These are phyloP conservation scores for Mylabris sibirica DNA, from an alignment of 2,888 invertebrate genomes.

Conservation along the genomic window DNA sequence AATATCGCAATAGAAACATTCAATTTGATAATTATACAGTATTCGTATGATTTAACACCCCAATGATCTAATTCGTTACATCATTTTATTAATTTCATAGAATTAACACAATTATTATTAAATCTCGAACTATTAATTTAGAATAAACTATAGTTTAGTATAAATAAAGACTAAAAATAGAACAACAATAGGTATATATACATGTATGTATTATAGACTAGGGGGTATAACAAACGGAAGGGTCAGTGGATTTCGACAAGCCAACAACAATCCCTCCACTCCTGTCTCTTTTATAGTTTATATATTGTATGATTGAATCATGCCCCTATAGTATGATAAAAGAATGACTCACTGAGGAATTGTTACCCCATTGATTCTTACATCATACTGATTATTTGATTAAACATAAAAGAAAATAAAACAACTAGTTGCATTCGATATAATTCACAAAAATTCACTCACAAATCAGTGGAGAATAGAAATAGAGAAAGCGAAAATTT, in stretches of 20 bases:
- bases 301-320: slow-evolving; percentile 46
- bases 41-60: not conserved
- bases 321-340: slow-evolving; percentile 38
- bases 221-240: slow-evolving; percentile 31
- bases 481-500: not conserved
- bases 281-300: slow-evolving; percentile 22
- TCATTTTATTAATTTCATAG: slow-evolving; percentile 14
- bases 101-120: not conserved
- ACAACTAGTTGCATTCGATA: not conserved
- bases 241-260: slow-evolving; percentile 35
- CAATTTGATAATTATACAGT: no score
- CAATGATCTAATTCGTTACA: slow-evolving; percentile 11
- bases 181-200: not conserved
- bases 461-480: not conserved
- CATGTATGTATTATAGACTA: no score
- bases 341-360: slow-evolving; percentile 46
- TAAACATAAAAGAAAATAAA: not conserved
- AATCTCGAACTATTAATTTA: not conserved
- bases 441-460: no score
- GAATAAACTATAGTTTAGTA: slow-evolving; percentile 11
- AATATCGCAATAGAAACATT: no score
- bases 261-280: slow-evolving; percentile 18
- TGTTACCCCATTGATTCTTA: slow-evolving; percentile 42
- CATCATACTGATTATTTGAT: slow-evolving; percentile 15
- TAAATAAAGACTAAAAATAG: not conserved